These are phyloP conservation scores for Philereme transversata DNA, from an alignment of 2,888 invertebrate genomes.

Conservation along the genomic window DNA sequence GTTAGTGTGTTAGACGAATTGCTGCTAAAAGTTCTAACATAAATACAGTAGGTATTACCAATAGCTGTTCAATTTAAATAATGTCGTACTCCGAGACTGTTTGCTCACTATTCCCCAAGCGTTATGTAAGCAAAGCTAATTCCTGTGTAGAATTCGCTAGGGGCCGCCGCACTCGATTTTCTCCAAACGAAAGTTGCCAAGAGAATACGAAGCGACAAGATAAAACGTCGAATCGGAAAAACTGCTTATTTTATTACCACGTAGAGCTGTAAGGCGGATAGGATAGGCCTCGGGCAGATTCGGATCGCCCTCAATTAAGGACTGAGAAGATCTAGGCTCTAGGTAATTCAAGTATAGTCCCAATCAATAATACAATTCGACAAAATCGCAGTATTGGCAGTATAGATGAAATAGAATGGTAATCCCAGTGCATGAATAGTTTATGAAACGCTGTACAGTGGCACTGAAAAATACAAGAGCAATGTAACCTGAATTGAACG, in stretches of 20 bases:
- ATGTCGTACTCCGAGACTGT: slow-evolving; percentile 19
- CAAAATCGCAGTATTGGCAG: background rate
- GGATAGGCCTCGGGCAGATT: slow-evolving; percentile 61
- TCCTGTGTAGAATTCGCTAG: slow-evolving; percentile 53
- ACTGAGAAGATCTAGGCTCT: slow-evolving; percentile 25
- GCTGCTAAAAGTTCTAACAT: too few species aligned
- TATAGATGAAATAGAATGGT: too few species aligned
- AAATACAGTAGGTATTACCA: too few species aligned
- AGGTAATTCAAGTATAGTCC: background rate
- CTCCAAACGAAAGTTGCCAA: slow-evolving; percentile 61
- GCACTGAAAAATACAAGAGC: slow-evolving; percentile 19
- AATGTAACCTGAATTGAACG: slow-evolving; percentile 27
- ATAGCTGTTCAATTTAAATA: slow-evolving; percentile 11
- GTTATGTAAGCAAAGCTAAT: slow-evolving; percentile 54
- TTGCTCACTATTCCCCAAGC: slow-evolving; percentile 27
- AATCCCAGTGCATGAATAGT: slow-evolving; percentile 18
- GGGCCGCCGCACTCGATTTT: slow-evolving; percentile 63
- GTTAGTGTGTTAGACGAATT: too few species aligned
- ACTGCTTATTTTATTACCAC: slow-evolving; percentile 80
- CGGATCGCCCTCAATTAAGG: slow-evolving; percentile 66
- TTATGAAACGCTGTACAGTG: slow-evolving; percentile 26
- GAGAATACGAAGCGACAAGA: slow-evolving; percentile 75
- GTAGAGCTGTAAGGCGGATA: slow-evolving; percentile 64
- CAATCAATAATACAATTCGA: slow-evolving; percentile 10
- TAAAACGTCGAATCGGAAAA: slow-evolving; percentile 77